A percentile compares a stretch with the other conserved stretches of the same genome.
phyloP scores from a whole-genome alignment of 2,888 invertebrate genomes.

The Mythimna loreyi region DNA sequence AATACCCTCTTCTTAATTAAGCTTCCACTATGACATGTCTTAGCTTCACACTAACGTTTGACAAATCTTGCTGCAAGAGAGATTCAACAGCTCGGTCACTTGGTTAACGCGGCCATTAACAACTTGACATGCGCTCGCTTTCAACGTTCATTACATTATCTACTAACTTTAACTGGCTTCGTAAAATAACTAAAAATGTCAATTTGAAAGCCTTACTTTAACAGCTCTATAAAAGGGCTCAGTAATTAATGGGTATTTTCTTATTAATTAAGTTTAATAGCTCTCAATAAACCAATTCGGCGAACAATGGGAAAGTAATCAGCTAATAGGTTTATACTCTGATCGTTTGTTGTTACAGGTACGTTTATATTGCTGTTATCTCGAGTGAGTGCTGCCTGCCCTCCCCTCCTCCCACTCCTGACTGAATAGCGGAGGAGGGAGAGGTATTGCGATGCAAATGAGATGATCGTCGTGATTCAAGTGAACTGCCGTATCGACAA shows the following conservation, averaged over 20 bases:
- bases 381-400: slow-evolving; percentile 42
- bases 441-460: slow-evolving; percentile 62
- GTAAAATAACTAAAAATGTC: slow-evolving; percentile 20
- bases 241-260: slow-evolving; percentile 15
- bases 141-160: slow-evolving; percentile 5
- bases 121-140: slow-evolving; percentile 10
- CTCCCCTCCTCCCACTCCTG: neutral
- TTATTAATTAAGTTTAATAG: slow-evolving; percentile 44
- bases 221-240: slow-evolving; percentile 19
- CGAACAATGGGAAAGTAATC: slow-evolving; percentile 51
- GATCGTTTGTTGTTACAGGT: slow-evolving; percentile 62
- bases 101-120: neutral
- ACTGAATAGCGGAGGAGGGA: neutral
- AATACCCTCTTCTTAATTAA: too few species aligned
- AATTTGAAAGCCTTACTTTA: slow-evolving; percentile 7
- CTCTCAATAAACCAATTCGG: slow-evolving; percentile 39
- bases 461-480: slow-evolving; percentile 65
- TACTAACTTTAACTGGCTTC: neutral
- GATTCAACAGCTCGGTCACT: neutral
- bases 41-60: neutral
- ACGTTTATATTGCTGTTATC: slow-evolving; percentile 54
- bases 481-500: slow-evolving; percentile 56
- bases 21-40: too few species aligned
- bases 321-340: slow-evolving; percentile 59
- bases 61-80: neutral